A percentile compares a stretch with the other conserved stretches of the same genome.
Evolutionary conservation across 2,888 invertebrate genomes (phyloP).

Genomic region (Cosmia trapezina): DNA sequence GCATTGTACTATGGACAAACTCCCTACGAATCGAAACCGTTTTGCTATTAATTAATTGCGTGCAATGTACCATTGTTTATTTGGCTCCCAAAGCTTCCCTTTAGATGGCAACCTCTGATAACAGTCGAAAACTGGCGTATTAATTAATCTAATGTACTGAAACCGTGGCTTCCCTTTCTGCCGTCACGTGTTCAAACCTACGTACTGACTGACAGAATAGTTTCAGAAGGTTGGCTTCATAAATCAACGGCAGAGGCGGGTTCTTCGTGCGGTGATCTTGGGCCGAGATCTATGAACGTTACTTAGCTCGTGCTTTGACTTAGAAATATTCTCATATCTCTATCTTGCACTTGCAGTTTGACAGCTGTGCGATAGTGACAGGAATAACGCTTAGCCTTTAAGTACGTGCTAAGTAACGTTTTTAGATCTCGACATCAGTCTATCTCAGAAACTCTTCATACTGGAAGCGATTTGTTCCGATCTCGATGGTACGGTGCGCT

Average conservation of each 20-base stretch:
- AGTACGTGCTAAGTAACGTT: neutral
- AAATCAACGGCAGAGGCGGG: no score
- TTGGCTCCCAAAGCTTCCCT: constrained; percentile 23
- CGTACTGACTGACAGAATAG: neutral
- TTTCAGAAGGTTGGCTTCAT: constrained; percentile 13
- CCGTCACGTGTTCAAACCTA: constrained; percentile 57
- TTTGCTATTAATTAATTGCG: constrained; percentile 13
- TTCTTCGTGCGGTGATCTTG: neutral
- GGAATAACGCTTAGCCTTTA: neutral
- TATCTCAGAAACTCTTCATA: neutral
- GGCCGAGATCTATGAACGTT: neutral
- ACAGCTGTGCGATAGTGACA: neutral
- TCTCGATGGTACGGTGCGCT: neutral
- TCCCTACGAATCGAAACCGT: constrained; percentile 1
- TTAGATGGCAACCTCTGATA: constrained; percentile 45
- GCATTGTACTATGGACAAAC: neutral
- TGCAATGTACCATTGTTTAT: constrained; percentile 26
- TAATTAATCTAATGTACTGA: constrained; percentile 79
- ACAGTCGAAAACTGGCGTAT: constrained; percentile 64
- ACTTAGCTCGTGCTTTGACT: neutral
- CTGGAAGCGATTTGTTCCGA: neutral
- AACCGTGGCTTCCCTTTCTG: constrained; percentile 48
- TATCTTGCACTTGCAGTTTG: neutral
- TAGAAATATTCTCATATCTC: neutral
- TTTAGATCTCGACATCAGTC: neutral